Base-by-base conservation (phyloP, 1,140 invertebrate species). In the Psilanteris sp. region DNA sequence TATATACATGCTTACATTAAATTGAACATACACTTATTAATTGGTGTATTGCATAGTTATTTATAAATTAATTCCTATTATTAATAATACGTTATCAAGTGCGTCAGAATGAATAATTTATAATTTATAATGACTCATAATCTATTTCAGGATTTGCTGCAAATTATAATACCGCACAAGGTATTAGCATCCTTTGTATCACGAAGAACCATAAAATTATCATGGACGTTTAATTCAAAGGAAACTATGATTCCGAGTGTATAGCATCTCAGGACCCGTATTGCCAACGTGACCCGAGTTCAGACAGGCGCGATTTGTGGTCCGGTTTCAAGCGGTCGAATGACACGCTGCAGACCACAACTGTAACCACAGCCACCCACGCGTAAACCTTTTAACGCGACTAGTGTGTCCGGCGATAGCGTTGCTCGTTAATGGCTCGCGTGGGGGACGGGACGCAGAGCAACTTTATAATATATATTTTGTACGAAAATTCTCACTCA, bases 291-390 rank as follows among this genome's bases (percentile, higher is more conserved):
- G 71, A 67, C 57, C 62, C 18, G 68, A 36, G 68, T 67, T 78
- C 59, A 61, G 79, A 68, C 76, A 78, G 61, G 34, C 72, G 70
- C 72, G 73, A 79, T 73, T 79, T 78, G 59, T 74, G 76, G 59
- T 70, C 61, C 70, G 67, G 67, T 73, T 80, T 71, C 39, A 29
- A 78, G 72, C 52, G 59, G 29, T 59, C 80, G 77, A 84, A 77
- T 84, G 84, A 85, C 81, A 83, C 72, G 75, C 57, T 48, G 50
- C 83, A 84, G 84, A 82, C 75, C 57, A 70, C 74, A 74, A 48
- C 62, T 46, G 29, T 41, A 55, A 78, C 75, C 59, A 8, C 72
- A 78, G 39, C 57, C 71, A 81, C 74, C 76, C 80, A 81, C 61
- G 73, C 70, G 5, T 20, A 20, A 20, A 5, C 18, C 18, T 20